Evolutionary conservation across 2,888 invertebrate species (phyloP), one percentile per base, ranked within the genome.

Genomic region (Drosophila austrosaltans): DNA sequence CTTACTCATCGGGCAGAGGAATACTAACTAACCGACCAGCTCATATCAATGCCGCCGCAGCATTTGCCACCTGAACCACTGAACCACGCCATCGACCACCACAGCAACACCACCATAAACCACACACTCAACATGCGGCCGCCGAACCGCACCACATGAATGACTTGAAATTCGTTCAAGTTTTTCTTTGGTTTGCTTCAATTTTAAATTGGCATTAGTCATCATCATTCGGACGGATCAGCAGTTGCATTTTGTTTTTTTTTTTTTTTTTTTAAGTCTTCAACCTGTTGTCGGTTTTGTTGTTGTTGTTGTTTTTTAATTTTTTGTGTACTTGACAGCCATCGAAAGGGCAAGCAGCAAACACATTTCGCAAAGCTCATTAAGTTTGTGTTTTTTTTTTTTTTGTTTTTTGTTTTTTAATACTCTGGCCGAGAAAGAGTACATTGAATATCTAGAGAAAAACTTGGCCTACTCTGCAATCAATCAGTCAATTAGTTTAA

Each of bases 261-360:
- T 48, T 57, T 42, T 42, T 40, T 67, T 58, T 54, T 65, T 86
- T 81, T 76, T 82, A 81, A 83, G 81, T 81, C 83, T 57, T 78
- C 87, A 86, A 82, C 82, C 87, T 82, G 85, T 87, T 84, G 85
- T 82, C 79, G 81, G 48, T 63, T 65, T 25, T 60, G 66, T 32
- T 40, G 36, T 63, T 25, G 22, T 63, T 60, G 60, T 48, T 32
- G 60, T 57, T 76, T 86, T 81, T 75, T 82, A 78, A 80, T 82
- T 81, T 84, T 84, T 85, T 84, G 82, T 82, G 87, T 85, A 85
- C 87, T 82, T 85, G 86, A 81, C 82, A 81, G 83, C 81, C 81
- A 87, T 87, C 82, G 87, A 87, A 84, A 84, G 85, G 87, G 87
- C 84, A 84, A 85, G 81, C 81, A 85, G 81, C 81, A 85, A 84